Base-by-base conservation (phyloP, 2,797 vertebrate genomes). In the Pseudomugil tenellus region DNA sequence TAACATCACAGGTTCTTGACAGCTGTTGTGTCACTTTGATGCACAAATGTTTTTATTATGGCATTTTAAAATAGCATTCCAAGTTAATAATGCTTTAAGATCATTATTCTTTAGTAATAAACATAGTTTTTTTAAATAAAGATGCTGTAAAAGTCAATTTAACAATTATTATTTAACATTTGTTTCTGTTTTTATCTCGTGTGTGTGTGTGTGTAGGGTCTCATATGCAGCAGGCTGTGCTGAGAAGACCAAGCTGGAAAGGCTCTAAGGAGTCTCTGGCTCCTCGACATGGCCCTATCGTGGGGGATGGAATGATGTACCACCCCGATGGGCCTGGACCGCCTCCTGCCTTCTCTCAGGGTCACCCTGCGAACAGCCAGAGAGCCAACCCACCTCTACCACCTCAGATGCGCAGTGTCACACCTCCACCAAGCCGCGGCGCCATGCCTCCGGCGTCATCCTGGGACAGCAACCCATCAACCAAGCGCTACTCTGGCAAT, bases 231-330 rank as follows among this genome's bases (percentile, higher is more conserved):
- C 96, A 96, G 72, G 88, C 96, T 0, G 85, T 99, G 79, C 93
- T 97, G 85, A 93, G 97, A 76, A 95, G 94, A 76, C 95, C 94
- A 23, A 99, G 98, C 93, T 98, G 97, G 97, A 99, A 99, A 87
- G 98, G 96, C 63, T 99, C 98, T 16, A 98, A 97, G 85, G 98
- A 99, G 85, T 98, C 97, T 67, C 73, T 99, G 90, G 95, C 94
- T 52, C 95, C 96, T 73, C 91, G 98, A 58, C 96, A 96, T 0
- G 95, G 94, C 19, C 94, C 95, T 49, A 82, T 95, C 4, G 87
- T 97, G 83, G 93, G 92, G 70, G 97, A 99, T 1, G 93, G 92
- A 2, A 93, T 94, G 10, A 90, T 94, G 68, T 99, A 97, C 84
- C 95, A 94, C 78, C 95, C 97, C 0, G 97, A 97, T 82, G 98